Evolutionary conservation across 2,113 vertebrate genomes (phyloP).

Genomic region (Bothrops jararaca): DNA sequence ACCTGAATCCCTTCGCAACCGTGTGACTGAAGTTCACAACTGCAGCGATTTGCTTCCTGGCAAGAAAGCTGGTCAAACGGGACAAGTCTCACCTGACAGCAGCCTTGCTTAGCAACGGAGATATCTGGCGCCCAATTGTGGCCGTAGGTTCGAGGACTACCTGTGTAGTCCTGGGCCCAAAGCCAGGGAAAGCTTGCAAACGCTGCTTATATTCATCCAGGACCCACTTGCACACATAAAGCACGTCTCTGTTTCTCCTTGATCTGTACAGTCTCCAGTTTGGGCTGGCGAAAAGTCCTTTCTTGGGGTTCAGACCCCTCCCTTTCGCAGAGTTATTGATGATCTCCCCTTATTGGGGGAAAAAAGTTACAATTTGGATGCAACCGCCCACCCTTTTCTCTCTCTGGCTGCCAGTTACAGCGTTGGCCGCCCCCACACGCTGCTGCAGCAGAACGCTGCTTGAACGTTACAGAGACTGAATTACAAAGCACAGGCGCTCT

Average conservation of each 20-base stretch:
- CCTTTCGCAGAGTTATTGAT: not conserved
- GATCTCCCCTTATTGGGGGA: not conserved
- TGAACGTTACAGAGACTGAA: not conserved
- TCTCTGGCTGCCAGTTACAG: not conserved
- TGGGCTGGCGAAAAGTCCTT: not conserved
- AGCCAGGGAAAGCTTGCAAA: not conserved
- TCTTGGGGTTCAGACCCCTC: not conserved
- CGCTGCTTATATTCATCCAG: not conserved
- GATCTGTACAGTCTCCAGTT: not conserved
- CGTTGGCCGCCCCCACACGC: conserved; percentile 19
- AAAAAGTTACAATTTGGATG: not conserved
- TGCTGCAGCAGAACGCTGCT: conserved; percentile 11
- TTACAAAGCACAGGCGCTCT: not conserved
- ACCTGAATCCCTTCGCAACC: too few relatives aligned
- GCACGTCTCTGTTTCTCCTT: conserved; percentile 42
- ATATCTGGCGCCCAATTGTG: too few relatives aligned
- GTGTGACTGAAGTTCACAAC: too few relatives aligned
- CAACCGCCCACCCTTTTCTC: not conserved
- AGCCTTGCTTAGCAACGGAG: not conserved
- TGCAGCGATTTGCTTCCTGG: too few relatives aligned
- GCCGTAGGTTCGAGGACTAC: not conserved
- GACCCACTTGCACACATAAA: not conserved
- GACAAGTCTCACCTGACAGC: not conserved
- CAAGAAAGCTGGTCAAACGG: too few relatives aligned
- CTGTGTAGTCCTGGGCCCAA: not conserved